Base-by-base conservation (phyloP, 2,113 vertebrate genomes). In the Echinops telfairi region DNA sequence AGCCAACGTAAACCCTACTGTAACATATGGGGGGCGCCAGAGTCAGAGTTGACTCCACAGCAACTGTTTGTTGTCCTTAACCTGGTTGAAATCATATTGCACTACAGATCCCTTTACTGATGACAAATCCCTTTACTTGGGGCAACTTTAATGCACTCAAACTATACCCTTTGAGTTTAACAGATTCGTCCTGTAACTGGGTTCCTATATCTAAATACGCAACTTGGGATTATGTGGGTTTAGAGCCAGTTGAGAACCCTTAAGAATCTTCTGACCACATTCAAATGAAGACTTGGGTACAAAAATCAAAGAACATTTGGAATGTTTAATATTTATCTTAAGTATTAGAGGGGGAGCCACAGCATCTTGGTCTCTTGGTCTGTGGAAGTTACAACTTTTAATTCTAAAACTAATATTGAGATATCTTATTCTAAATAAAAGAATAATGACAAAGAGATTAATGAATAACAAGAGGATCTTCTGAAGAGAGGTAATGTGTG, bases 241-340 rank as follows among this genome's bases (percentile, higher is more conserved):
- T 94, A 91, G 3, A 90, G 60, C 2, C 33, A 86, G 47, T 16
- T 88, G 5, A 94, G 23, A 81, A 12, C 38, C 20, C 17, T 66
- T 79, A 89, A 89, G 0, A 83, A 92, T 43, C 58, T 86, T 82
- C 36, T 88, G 62, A 89, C 20, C 23, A 82, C n/a, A 81, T 58
- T 81, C 12, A 95, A 93, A 94, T 93, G 77, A 93, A 93, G 68
- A 3, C 23, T 87, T 53, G 47, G 47, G 47, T 53, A 76, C 6
- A 94, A 96, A 86, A 57, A 95, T 86, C 33, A 90, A 93, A 94
- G 38, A 89, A 73, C 1, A 33, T 15, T 83, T 64, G 83, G 57
- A 80, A 6, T 70, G 89, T 12, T 88, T 15, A 95, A 20, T 81
- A 15, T 36, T 91, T 57, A 73, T 79, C 71, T 29, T 88, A 78